These are phyloP conservation scores for Scleropages formosus DNA, from an alignment of 2,797 vertebrate genomes.

Conservation along the genomic window DNA sequence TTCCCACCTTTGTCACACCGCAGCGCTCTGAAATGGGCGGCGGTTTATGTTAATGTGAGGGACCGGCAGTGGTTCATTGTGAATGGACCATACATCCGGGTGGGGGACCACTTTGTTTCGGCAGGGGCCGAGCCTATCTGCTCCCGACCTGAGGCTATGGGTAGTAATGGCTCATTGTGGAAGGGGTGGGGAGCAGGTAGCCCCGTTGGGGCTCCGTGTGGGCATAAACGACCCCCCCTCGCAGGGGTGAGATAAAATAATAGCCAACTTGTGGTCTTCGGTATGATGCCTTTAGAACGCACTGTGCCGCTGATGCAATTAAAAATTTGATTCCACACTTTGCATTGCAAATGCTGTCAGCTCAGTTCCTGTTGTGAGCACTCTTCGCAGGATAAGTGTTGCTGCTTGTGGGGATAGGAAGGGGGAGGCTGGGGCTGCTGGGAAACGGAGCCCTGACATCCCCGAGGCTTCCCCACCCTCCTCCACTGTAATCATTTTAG, in stretches of 20 bases:
- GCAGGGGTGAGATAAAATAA: not conserved
- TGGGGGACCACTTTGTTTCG: not conserved
- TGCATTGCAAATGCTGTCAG: slow-evolving; percentile 9
- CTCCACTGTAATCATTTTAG: slow-evolving; percentile 12
- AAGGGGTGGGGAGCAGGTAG: not conserved
- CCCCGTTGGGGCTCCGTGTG: not conserved
- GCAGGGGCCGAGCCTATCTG: not conserved
- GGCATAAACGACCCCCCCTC: too few species aligned
- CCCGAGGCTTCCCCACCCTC: not conserved
- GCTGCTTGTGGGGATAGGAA: not conserved
- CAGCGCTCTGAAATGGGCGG: not conserved
- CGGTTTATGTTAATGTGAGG: not conserved
- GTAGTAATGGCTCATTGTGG: not conserved
- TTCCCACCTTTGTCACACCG: not conserved
- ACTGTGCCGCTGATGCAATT: not conserved
- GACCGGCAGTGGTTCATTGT: slow-evolving; percentile 9
- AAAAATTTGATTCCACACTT: not conserved
- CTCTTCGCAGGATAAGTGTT: slow-evolving; percentile 1
- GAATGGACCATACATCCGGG: slow-evolving; percentile 9
- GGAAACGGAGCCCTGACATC: slow-evolving; percentile 6
- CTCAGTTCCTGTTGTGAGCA: slow-evolving; percentile 28
- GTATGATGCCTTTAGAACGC: not conserved
- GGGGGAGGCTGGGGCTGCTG: not conserved
- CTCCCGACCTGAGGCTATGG: not conserved
- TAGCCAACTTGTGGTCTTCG: not conserved